Percentiles rank a stretch among this genome's conserved stretches.
Evolutionary conservation across 2,113 vertebrate species (phyloP).

Genomic region (Megaptera novaeangliae): DNA sequence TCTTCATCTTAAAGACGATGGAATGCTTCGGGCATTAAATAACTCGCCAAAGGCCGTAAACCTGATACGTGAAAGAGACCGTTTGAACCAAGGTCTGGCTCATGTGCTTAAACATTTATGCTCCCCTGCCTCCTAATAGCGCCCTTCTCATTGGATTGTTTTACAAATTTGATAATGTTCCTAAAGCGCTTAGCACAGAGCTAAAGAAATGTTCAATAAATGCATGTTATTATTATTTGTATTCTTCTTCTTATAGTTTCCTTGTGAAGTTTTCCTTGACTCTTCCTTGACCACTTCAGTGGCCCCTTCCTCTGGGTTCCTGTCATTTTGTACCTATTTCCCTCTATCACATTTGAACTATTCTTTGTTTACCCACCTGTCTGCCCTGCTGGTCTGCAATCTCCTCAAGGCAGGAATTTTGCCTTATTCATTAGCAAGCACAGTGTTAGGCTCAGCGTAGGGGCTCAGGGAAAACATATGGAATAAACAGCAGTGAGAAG

Average conservation of each 20-base stretch:
- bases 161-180: background rate
- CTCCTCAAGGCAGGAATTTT: background rate
- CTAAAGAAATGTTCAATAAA: background rate
- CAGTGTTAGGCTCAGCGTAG: background rate
- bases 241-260: background rate
- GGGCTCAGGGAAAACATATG: background rate
- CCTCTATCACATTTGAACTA: background rate
- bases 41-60: background rate
- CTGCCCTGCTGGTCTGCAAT: background rate
- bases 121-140: background rate
- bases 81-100: background rate
- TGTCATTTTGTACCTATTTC: background rate
- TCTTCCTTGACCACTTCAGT: background rate
- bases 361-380: background rate
- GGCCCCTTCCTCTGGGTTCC: background rate
- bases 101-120: background rate
- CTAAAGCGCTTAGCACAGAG: background rate
- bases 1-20: background rate
- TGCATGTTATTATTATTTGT: background rate
- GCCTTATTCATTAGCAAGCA: background rate
- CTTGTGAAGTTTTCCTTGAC: background rate
- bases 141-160: background rate
- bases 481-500: background rate
- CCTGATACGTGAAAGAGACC: background rate
- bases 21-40: background rate